Conservation (phyloP, 2,113 vertebrate species). For the Tragelaphus scriptus region DNA sequence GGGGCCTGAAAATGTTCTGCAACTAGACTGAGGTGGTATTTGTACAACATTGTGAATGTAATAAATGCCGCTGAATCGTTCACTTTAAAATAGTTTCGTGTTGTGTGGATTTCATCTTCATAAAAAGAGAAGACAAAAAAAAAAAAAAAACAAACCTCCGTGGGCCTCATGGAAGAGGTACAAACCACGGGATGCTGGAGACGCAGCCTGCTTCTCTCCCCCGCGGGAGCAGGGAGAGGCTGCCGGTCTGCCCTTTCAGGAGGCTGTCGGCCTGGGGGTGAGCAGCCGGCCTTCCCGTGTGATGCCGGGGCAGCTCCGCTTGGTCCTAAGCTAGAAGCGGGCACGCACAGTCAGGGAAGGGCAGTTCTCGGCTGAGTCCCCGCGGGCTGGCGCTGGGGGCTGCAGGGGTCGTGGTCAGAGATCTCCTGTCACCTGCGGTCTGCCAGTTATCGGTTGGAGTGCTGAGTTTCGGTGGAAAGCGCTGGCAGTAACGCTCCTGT, state of each 20-base stretch:
- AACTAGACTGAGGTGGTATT: not conserved
- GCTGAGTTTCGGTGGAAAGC: not conserved
- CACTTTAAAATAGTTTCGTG: not conserved
- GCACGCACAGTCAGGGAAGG: not conserved
- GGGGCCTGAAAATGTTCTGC: not conserved
- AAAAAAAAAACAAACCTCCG: too few relatives aligned
- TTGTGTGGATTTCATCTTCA: not conserved
- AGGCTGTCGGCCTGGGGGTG: not conserved
- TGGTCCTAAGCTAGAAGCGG: not conserved
- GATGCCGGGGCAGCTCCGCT: not conserved
- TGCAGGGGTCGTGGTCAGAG: not conserved
- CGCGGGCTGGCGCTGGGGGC: not conserved
- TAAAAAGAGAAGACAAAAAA: not conserved
- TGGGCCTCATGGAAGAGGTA: not conserved
- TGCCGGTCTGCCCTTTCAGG: not conserved
- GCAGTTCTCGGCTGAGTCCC: not conserved
- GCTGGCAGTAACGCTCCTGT: not conserved
- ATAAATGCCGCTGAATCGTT: not conserved
- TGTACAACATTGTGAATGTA: not conserved
- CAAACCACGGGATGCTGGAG: not conserved
- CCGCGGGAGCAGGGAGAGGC: not conserved
- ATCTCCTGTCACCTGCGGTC: not conserved
- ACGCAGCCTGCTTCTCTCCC: not conserved
- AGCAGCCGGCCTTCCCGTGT: rapidly evolving
- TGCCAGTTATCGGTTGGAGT: not conserved